phyloP scores from a whole-genome alignment of 2,797 vertebrate genomes.

The Catostomus latipinnis region DNA sequence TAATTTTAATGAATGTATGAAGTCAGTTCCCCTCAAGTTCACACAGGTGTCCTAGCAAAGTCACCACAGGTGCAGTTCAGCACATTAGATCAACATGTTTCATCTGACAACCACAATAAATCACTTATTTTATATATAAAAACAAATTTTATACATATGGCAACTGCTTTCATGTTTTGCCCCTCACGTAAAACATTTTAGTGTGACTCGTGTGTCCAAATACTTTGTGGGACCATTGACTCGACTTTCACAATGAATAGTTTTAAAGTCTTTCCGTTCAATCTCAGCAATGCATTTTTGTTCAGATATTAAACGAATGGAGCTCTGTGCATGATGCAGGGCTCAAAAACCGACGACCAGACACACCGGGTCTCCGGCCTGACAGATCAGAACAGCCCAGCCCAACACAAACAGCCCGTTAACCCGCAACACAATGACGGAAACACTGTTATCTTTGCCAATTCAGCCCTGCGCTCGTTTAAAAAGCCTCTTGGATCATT shows the following conservation, averaged over 20 bases:
- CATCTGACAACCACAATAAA: too few relatives aligned
- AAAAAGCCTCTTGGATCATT: not conserved
- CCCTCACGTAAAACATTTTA: not conserved
- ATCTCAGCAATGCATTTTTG: not conserved
- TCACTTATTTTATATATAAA: too few relatives aligned
- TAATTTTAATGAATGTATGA: too few relatives aligned
- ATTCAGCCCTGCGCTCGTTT: not conserved
- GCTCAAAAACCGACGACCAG: not conserved
- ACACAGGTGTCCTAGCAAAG: too few relatives aligned
- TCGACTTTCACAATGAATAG: not conserved
- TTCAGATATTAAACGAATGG: not conserved
- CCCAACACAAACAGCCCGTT: conserved; percentile 44
- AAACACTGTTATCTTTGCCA: not conserved
- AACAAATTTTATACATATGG: too few relatives aligned
- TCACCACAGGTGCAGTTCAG: too few relatives aligned
- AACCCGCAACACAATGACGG: not conserved
- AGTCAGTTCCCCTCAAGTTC: too few relatives aligned
- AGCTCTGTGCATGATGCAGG: not conserved
- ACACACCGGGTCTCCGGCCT: conserved; percentile 75
- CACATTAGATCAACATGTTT: too few relatives aligned
- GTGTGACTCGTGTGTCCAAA: not conserved
- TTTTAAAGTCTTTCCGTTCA: not conserved
- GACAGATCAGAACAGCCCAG: conserved; percentile 66
- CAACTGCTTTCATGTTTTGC: too few relatives aligned
- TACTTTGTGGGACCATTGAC: not conserved